Conservation (phyloP, 2,888 invertebrate genomes). For the Aelia acuminata region DNA sequence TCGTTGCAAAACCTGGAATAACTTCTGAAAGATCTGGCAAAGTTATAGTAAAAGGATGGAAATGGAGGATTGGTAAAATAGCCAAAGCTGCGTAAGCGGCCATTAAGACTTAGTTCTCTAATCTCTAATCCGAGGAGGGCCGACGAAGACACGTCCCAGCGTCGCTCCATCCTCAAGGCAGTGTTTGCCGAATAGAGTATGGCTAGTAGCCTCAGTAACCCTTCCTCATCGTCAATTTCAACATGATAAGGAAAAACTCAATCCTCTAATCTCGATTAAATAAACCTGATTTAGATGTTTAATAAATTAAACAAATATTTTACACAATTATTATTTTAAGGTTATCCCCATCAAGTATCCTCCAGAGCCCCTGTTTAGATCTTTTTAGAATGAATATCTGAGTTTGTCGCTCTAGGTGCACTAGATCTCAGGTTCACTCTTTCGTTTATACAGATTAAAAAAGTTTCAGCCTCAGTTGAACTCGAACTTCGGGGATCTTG, state of each 20-base stretch:
- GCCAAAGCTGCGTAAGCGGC: slow-evolving; percentile 16
- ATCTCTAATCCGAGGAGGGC: not conserved
- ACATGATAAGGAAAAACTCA: not conserved
- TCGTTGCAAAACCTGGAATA: too few species aligned
- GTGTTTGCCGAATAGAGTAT: slow-evolving; percentile 1
- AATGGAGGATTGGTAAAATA: not conserved
- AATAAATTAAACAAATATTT: too few species aligned
- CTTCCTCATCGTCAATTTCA: not conserved
- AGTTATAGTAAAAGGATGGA: not conserved
- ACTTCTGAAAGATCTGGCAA: not conserved
- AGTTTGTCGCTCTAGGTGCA: too few species aligned
- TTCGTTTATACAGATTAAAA: too few species aligned
- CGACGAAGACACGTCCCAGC: not conserved
- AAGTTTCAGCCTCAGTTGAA: too few species aligned
- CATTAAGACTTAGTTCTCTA: slow-evolving; percentile 15
- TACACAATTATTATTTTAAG: too few species aligned
- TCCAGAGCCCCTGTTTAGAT: too few species aligned
- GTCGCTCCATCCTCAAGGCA: not conserved
- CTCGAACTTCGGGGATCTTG: too few species aligned
- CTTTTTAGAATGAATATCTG: too few species aligned
- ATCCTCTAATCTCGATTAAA: not conserved
- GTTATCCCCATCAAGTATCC: too few species aligned
- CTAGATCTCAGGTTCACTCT: too few species aligned
- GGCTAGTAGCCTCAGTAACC: not conserved
- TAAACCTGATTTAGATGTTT: not conserved